Evolutionary conservation across 2,888 invertebrate species (phyloP).

Genomic region (Ochropleura plecta): DNA sequence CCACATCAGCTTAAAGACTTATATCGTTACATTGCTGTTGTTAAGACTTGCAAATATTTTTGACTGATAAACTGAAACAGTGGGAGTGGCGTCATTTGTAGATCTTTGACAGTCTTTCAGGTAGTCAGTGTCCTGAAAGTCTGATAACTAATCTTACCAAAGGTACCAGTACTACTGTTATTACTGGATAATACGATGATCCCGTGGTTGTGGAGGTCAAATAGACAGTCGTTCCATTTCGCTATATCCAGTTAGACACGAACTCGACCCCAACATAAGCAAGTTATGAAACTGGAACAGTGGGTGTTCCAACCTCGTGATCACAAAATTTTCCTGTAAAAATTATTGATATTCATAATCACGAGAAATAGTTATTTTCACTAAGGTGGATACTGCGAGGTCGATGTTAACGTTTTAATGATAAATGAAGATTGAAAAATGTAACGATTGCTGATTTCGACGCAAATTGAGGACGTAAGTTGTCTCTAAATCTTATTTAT

Average conservation of each 20-base stretch:
- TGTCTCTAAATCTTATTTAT: slow-evolving; percentile 84
- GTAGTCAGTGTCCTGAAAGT: too few relatives aligned
- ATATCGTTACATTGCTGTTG: too few relatives aligned
- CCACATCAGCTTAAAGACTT: too few relatives aligned
- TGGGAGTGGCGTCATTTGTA: too few relatives aligned
- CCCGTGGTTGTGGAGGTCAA: too few relatives aligned
- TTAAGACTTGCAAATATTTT: neutral
- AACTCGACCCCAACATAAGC: too few relatives aligned
- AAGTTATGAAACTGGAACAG: neutral
- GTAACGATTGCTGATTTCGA: slow-evolving; percentile 84
- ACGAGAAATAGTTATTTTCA: slow-evolving; percentile 68
- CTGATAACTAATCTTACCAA: too few relatives aligned
- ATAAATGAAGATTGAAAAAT: slow-evolving; percentile 85
- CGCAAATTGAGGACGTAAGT: slow-evolving; percentile 85
- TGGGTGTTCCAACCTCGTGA: slow-evolving; percentile 15
- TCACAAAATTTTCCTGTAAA: slow-evolving; percentile 11
- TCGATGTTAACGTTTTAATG: slow-evolving; percentile 82
- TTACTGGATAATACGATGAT: too few relatives aligned
- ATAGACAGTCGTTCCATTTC: too few relatives aligned
- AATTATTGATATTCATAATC: slow-evolving; percentile 68
- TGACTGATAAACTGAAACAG: neutral
- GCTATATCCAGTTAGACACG: too few relatives aligned
- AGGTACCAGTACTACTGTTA: too few relatives aligned
- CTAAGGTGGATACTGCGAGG: slow-evolving; percentile 73
- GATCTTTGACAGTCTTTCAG: too few relatives aligned